phyloP scores from a whole-genome alignment of 2,113 vertebrate genomes.

The Geococcyx californianus region DNA sequence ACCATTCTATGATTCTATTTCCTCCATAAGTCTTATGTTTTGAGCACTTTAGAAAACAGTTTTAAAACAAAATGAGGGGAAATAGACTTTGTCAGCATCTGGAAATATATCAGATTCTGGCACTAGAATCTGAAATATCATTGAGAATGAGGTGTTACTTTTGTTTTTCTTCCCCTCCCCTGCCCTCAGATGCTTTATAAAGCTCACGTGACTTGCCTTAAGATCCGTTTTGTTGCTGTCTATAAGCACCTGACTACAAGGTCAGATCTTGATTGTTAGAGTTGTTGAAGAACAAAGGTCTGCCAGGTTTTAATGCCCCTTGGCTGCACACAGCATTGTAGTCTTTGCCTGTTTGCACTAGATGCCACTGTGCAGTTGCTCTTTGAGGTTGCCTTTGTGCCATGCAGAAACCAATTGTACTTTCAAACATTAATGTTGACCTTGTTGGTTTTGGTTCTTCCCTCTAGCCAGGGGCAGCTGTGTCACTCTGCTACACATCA shows the following conservation, averaged over 20 bases:
- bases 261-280: neutral
- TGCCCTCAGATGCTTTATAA: neutral
- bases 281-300: neutral
- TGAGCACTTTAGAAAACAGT: neutral
- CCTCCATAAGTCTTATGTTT: neutral
- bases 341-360: neutral
- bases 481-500: neutral
- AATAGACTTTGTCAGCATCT: neutral
- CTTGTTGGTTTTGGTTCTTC: neutral
- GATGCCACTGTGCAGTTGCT: neutral
- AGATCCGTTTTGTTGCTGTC: neutral
- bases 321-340: neutral
- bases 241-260: neutral
- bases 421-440: neutral
- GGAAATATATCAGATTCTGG: neutral
- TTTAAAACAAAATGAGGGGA: neutral
- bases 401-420: neutral
- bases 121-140: neutral
- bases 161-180: neutral
- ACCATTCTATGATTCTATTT: too few relatives aligned
- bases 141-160: neutral
- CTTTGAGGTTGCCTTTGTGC: conserved; percentile 17
- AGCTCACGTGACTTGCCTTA: neutral
- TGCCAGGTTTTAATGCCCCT: neutral
- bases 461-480: neutral